phyloP scores from a whole-genome alignment of 1,140 invertebrate species.

The Hypsibius dujardini region DNA sequence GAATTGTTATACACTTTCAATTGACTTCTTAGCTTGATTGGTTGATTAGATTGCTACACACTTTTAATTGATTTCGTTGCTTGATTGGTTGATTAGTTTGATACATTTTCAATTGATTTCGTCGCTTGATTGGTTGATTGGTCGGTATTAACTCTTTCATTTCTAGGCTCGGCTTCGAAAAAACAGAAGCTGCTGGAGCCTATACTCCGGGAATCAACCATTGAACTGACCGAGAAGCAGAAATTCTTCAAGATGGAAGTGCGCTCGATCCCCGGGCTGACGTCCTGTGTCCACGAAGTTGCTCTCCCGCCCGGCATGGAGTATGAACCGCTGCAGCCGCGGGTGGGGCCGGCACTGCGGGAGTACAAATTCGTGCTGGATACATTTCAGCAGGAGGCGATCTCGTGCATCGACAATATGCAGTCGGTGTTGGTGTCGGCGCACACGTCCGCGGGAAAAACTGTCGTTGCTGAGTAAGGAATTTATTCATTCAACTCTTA shows the following conservation, averaged over 20 bases:
- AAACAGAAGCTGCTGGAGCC: neutral
- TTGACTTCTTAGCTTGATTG: too few relatives aligned
- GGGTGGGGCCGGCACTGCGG: constrained; percentile 53
- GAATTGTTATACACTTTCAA: too few relatives aligned
- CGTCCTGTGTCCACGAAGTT: constrained; percentile 33
- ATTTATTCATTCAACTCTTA: constrained; percentile 22
- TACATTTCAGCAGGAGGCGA: constrained; percentile 94
- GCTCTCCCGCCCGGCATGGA: constrained; percentile 66
- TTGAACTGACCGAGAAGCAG: neutral
- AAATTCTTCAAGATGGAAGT: neutral
- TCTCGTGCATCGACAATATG: constrained; percentile 90
- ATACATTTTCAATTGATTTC: too few relatives aligned
- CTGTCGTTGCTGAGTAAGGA: constrained; percentile 89
- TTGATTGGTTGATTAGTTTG: too few relatives aligned
- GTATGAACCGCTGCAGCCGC: constrained; percentile 48
- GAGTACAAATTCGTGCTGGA: constrained; percentile 86
- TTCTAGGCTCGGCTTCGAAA: neutral
- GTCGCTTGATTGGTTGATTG: too few relatives aligned
- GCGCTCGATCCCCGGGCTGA: neutral
- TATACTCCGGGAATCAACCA: too few relatives aligned
- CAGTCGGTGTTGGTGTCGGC: constrained; percentile 92
- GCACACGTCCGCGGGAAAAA: constrained; percentile 99
- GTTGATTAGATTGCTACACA: too few relatives aligned
- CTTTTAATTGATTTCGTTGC: too few relatives aligned
- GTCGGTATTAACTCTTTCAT: too few relatives aligned